Conservation (phyloP, 1,140 invertebrate genomes). For the Ceratosolen solmsi region DNA sequence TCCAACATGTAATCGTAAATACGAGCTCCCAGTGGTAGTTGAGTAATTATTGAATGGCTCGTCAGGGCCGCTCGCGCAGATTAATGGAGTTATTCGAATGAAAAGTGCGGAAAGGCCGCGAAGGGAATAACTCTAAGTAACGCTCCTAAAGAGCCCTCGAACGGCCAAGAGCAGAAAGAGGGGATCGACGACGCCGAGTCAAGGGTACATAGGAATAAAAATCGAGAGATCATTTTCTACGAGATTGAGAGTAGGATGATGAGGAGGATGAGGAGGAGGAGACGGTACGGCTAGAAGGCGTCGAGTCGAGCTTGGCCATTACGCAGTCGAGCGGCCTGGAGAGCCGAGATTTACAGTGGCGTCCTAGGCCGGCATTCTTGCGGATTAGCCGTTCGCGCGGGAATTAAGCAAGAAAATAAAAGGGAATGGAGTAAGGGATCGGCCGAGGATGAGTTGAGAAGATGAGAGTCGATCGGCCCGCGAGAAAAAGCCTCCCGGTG, state of each 20-base stretch:
- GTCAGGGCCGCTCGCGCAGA: not conserved
- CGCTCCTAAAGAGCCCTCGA: too few species aligned
- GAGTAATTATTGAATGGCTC: not conserved
- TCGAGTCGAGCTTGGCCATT: not conserved
- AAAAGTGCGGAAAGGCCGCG: not conserved
- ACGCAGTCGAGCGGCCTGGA: constrained; percentile 5
- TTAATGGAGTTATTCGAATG: constrained; percentile 10
- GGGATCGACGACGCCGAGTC: not conserved
- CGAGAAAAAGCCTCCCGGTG: not conserved
- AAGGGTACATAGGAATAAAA: too few species aligned
- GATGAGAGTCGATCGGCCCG: too few species aligned
- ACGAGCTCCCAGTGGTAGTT: not conserved
- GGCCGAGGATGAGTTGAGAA: constrained; percentile 13
- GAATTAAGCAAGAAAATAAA: constrained; percentile 38
- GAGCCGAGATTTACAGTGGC: constrained; percentile 34
- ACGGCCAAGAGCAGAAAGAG: too few species aligned
- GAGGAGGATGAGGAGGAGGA: too few species aligned
- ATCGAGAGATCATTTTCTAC: too few species aligned
- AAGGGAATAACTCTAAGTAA: not conserved
- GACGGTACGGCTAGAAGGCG: not conserved
- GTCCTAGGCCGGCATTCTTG: constrained; percentile 17
- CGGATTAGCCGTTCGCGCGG: constrained; percentile 31
- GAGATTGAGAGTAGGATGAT: too few species aligned
- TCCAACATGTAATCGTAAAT: not conserved
- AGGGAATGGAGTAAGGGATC: too few species aligned